Conservation (phyloP, 2,888 invertebrate species). For the Epinotia bilunana region DNA sequence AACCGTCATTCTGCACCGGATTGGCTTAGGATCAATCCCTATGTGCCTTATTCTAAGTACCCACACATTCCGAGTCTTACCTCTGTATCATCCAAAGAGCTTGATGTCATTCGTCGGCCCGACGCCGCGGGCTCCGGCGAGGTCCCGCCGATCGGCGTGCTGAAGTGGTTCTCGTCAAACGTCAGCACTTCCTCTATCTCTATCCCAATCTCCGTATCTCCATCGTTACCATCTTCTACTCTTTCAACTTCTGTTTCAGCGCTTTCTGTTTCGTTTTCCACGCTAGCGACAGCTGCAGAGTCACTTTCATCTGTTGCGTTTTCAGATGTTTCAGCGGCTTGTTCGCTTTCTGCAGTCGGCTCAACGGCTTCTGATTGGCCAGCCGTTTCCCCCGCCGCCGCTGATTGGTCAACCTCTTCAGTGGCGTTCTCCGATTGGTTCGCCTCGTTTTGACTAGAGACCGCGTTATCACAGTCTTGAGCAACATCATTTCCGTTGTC, state of each 20-base stretch:
- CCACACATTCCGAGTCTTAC: conserved; percentile 64
- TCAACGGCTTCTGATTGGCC: conserved; percentile 7
- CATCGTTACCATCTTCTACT: conserved; percentile 46
- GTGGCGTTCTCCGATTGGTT: conserved; percentile 29
- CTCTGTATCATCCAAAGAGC: conserved; percentile 78
- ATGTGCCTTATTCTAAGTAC: background rate
- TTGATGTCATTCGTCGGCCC: conserved; percentile 61
- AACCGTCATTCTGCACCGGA: background rate
- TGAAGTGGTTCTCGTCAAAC: conserved; percentile 82
- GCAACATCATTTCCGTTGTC: conserved; percentile 43
- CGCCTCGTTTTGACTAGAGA: conserved; percentile 36
- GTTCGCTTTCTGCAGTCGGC: background rate
- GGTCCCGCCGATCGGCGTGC: conserved; percentile 72
- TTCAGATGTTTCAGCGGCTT: conserved; percentile 29
- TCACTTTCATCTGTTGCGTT: conserved; percentile 17
- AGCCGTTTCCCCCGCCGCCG: background rate
- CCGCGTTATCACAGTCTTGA: conserved; percentile 43
- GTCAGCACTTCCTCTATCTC: conserved; percentile 63
- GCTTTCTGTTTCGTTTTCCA: background rate
- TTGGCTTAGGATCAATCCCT: background rate
- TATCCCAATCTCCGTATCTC: conserved; percentile 48
- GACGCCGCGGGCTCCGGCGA: conserved; percentile 56
- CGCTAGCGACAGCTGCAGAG: background rate
- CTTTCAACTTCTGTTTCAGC: background rate
- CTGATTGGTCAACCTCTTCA: conserved; percentile 12